Base-by-base conservation (phyloP, 2,113 vertebrate species). In the Triplophysa dalaica region DNA sequence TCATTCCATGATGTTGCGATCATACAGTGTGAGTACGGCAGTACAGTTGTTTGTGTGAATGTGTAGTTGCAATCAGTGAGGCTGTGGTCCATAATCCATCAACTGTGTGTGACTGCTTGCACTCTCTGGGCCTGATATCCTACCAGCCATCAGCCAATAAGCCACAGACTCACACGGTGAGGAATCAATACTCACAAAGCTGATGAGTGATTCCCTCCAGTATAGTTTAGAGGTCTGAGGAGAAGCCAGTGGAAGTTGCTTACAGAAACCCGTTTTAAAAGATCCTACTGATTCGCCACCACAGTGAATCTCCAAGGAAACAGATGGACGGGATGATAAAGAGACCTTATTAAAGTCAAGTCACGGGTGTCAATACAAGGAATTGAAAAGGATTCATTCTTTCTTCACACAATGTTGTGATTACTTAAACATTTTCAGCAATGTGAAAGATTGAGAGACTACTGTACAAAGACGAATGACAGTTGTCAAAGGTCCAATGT, bases 131-230 rank as follows among this genome's bases (percentile, higher is more conserved):
- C 63, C 63, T 58, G 81, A 68, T 62, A 81, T 67, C 69, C 77
- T 66, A 74, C 77, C 62, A 78, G 62, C 78, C 77, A 78, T 73
- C 80, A 69, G 78, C 80, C 82, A 79, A 81, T 82, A 79, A 78
- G 21, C 67, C 77, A 61, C 41, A 70, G 45, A 70, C 68, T 66
- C 76, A 76, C 26, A 76, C 73, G 70, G 80, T 50, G 77, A 66
- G 22, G 75, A 84, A 85, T 87, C 82, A 72, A 84, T 85, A 77
- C 26, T 41, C 70, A 77, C 45, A 75, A 75, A 73, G 69, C 41
- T 78, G 69, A 48, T 69, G 13, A 56, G 52, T 24, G 26, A 77
- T 70, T 79, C 69, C 78, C 62, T 24, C 45, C 62, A 73, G 66
- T n/a, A 60, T 67, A 69, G 29, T 72, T 24, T 58, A 61, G 48